A percentile compares a stretch with the other conserved stretches of the same genome.
phyloP scores from a whole-genome alignment of 2,888 invertebrate species.

The Nephrotoma guestfalica region DNA sequence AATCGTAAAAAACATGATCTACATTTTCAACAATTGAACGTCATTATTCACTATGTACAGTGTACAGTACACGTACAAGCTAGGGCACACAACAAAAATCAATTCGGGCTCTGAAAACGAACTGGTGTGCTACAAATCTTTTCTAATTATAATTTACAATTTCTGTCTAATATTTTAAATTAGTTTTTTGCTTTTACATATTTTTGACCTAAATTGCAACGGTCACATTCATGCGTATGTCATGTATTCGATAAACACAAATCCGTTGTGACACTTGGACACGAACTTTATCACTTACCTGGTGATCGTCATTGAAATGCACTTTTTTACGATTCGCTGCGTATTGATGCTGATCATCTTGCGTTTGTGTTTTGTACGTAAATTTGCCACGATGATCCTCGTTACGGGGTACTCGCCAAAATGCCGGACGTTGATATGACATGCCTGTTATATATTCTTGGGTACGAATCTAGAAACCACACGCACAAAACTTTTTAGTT shows the following conservation, averaged over 20 bases:
- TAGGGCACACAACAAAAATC: not conserved
- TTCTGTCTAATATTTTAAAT: not conserved
- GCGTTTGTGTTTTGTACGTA: constrained; percentile 24
- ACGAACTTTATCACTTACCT: constrained; percentile 13
- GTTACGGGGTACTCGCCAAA: constrained; percentile 42
- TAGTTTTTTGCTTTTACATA: not conserved
- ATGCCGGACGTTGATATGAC: constrained; percentile 45
- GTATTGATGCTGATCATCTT: constrained; percentile 11
- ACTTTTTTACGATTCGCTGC: constrained; percentile 29
- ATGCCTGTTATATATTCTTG: not conserved
- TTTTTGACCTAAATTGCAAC: not conserved
- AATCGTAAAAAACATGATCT: not conserved
- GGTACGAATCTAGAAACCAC: not conserved
- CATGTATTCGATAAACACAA: not conserved
- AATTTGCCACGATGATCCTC: constrained; percentile 15
- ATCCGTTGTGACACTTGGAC: not conserved
- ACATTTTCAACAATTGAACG: not conserved
- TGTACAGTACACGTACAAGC: not conserved
- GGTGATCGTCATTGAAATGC: constrained; percentile 26
- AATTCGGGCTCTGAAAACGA: not conserved
- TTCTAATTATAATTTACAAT: not conserved
- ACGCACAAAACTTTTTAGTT: not conserved
- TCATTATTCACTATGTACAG: not conserved
- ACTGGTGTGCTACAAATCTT: not conserved
- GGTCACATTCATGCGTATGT: not conserved